These are phyloP conservation scores for Enteromius afrohamiltoni DNA, from an alignment of 2,797 vertebrate species.

Conservation along the genomic window DNA sequence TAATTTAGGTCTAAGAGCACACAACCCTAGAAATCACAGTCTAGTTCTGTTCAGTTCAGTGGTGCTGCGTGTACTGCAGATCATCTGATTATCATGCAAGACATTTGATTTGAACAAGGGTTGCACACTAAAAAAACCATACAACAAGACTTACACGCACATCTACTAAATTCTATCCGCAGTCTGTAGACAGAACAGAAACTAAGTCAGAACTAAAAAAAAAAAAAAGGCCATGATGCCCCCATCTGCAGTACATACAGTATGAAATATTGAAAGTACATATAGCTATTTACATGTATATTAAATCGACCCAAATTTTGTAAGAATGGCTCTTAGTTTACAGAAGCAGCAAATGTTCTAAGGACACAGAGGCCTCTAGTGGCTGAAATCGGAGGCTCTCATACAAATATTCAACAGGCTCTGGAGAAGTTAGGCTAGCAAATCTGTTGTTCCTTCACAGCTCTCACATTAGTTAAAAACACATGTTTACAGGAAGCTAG, in stretches of 20 bases:
- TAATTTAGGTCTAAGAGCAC: not conserved
- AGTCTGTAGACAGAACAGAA: not conserved
- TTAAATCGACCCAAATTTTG: not conserved
- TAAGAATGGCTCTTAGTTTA: not conserved
- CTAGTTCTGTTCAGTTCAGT: not conserved
- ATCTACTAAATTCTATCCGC: not conserved
- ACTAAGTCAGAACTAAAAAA: not conserved
- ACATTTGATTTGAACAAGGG: not conserved
- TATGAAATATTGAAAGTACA: not conserved
- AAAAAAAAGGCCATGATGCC: not conserved
- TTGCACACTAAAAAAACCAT: not conserved
- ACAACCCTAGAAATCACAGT: not conserved
- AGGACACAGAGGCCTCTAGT: slow-evolving; percentile 71
- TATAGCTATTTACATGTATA: not conserved
- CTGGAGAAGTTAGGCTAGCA: not conserved
- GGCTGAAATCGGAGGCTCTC: slow-evolving; percentile 49
- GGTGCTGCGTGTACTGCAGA: not conserved
- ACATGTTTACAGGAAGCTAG: slow-evolving; percentile 26
- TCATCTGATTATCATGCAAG: not conserved
- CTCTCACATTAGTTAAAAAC: not conserved
- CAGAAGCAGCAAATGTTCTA: not conserved
- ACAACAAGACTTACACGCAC: not conserved
- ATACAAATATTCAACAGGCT: not conserved
- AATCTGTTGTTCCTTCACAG: not conserved
- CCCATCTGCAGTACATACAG: not conserved